Base-by-base conservation (phyloP, 2,113 vertebrate genomes). In the Sylvietta virens region DNA sequence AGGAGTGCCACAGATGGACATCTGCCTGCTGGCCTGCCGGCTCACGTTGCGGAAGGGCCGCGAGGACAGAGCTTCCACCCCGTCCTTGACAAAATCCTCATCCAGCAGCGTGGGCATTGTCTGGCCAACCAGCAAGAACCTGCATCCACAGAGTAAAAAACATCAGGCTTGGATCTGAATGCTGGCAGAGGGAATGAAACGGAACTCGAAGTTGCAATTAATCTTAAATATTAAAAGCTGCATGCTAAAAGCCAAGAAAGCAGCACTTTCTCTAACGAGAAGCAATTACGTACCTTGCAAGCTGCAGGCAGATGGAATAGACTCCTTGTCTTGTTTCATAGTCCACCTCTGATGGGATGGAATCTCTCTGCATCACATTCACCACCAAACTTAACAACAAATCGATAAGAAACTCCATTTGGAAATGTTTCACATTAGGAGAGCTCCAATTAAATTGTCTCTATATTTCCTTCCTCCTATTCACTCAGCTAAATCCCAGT, bases 351-450 rank as follows among this genome's bases (percentile, higher is more conserved):
- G 99, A 98, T 30, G 99, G 99, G 87, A 99, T 99, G 80, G 99
- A 99, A 88, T 99, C 99, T 96, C 99, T 98, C 97, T 99, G 99
- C 99, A 99, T 99, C 62, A 99, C 99, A 95, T 99, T 99, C 87
- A 99, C 99, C 97, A 99, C 99, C 98, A 99, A 98, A 94, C 99
- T 99, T 96, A 37, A 96, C 91, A 91, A 87, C 31, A 91, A 92
- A 96, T 90, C 56, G 82, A 28, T 54, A 96, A 92, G 50, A 97
- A 35, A 57, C 4, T 72, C 27, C 2, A 11, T 67, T 90, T 94
- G 28, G 86, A 88, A 94, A 23, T 16, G 48, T 64, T 92, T 80
- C 39, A 53, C 33, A 47, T 81, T 56, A 92, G 33, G 35, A 78
- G 23, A 45, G 28, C 27, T 58, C 31, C 30, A 70, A 82, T 47